Evolutionary conservation across 2,113 vertebrate genomes (phyloP).

Genomic region (Nycticryphes semicollaris): DNA sequence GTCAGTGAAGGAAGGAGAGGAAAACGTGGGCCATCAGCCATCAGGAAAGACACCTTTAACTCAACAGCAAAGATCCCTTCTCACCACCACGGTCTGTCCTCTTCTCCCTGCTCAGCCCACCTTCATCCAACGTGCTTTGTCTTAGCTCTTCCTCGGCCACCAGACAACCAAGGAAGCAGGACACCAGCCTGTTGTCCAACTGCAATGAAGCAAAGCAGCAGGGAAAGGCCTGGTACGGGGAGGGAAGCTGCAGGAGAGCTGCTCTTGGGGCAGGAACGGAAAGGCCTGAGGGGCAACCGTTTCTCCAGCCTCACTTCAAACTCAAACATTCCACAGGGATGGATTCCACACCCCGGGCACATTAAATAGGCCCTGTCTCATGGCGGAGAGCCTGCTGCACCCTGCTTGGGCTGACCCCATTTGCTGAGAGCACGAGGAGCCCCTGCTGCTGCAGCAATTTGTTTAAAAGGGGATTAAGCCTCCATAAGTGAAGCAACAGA

Average conservation of each 20-base stretch:
- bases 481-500: not conserved
- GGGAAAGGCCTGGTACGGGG: not conserved
- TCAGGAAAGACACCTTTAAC: not conserved
- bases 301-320: not conserved
- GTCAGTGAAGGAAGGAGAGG: not conserved
- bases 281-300: not conserved
- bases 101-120: not conserved
- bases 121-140: not conserved
- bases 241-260: not conserved
- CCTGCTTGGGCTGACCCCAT: not conserved
- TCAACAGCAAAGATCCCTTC: not conserved
- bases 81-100: not conserved
- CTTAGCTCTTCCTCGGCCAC: not conserved
- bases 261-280: not conserved
- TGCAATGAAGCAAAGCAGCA: no score
- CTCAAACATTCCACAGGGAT: not conserved
- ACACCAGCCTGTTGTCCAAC: not conserved
- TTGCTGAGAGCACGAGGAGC: not conserved
- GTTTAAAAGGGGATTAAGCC: conserved; percentile 52
- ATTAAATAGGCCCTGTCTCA: not conserved
- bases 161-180: not conserved
- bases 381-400: not conserved
- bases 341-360: rapidly evolving
- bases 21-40: rapidly evolving
- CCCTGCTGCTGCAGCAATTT: not conserved